A percentile compares a stretch with the other conserved stretches of the same genome.
These are phyloP conservation scores for Trichomycterus rosablanca DNA, from an alignment of 2,113 vertebrate genomes.

Conservation along the genomic window DNA sequence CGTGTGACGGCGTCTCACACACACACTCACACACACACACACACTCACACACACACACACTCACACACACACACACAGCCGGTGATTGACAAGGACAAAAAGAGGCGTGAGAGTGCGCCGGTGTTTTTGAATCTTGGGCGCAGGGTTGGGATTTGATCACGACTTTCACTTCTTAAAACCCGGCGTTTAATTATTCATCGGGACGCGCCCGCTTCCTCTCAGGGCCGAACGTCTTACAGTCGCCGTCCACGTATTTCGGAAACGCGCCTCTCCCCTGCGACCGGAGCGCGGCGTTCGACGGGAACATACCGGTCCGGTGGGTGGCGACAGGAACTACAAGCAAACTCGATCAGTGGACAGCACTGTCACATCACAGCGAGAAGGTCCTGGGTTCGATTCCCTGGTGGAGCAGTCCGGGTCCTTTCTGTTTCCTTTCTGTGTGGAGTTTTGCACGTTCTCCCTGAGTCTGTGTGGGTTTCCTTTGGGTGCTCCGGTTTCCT, in stretches of 20 bases:
- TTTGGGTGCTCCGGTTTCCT: too few relatives aligned
- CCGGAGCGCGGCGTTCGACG: too few relatives aligned
- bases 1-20: constrained; percentile 28
- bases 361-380: too few relatives aligned
- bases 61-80: constrained; percentile 47
- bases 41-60: constrained; percentile 52
- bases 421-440: too few relatives aligned
- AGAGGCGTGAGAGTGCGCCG: constrained; percentile 60
- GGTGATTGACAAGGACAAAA: constrained; percentile 77
- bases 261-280: too few relatives aligned
- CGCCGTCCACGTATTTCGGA: not conserved
- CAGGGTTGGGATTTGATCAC: constrained; percentile 63
- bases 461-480: too few relatives aligned
- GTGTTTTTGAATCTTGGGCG: constrained; percentile 69
- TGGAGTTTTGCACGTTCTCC: too few relatives aligned
- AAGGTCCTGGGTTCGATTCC: too few relatives aligned
- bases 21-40: constrained; percentile 53
- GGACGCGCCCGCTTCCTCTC: constrained; percentile 64
- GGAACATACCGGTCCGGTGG: too few relatives aligned
- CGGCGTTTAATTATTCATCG: constrained; percentile 60
- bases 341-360: too few relatives aligned
- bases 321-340: too few relatives aligned
- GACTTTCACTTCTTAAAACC: constrained; percentile 61
- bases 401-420: too few relatives aligned
- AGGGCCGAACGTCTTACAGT: constrained; percentile 63